Evolutionary conservation across 2,888 invertebrate genomes (phyloP).

Genomic region (Yponomeuta plumbellus): DNA sequence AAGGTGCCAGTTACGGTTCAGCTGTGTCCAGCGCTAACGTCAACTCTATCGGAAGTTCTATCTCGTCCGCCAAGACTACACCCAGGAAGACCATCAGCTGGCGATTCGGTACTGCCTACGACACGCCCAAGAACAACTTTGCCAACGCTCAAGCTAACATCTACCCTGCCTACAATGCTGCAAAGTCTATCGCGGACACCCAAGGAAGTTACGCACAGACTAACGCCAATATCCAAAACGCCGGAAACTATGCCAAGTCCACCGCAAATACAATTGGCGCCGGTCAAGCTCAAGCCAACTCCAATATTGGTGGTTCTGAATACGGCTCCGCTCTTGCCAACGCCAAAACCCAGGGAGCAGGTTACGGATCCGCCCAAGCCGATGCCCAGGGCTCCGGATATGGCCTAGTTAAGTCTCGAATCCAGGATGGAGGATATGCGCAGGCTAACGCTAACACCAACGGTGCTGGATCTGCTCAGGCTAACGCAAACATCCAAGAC

Average conservation of each 20-base stretch:
- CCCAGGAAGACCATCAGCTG: constrained; percentile 47
- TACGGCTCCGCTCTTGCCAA: constrained; percentile 30
- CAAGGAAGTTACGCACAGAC: constrained; percentile 24
- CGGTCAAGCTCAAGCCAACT: constrained; percentile 32
- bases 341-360: constrained; percentile 31
- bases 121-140: constrained; percentile 30
- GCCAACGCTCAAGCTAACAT: constrained; percentile 18
- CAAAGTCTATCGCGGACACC: constrained; percentile 9
- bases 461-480: constrained; percentile 16
- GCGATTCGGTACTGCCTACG: constrained; percentile 59
- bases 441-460: constrained; percentile 18
- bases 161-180: constrained; percentile 20
- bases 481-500: constrained; percentile 10
- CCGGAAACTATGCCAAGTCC: constrained; percentile 14
- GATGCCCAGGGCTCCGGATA: constrained; percentile 13
- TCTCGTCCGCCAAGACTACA: constrained; percentile 19
- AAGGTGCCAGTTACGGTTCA: constrained; percentile 40
- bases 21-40: constrained; percentile 50
- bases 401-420: background rate
- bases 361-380: constrained; percentile 25
- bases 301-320: constrained; percentile 37
- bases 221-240: background rate
- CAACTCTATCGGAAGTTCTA: constrained; percentile 37
- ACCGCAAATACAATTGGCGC: constrained; percentile 14
- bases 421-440: constrained; percentile 14